phyloP scores from a whole-genome alignment of 2,113 vertebrate genomes.

The Ellobius talpinus region DNA sequence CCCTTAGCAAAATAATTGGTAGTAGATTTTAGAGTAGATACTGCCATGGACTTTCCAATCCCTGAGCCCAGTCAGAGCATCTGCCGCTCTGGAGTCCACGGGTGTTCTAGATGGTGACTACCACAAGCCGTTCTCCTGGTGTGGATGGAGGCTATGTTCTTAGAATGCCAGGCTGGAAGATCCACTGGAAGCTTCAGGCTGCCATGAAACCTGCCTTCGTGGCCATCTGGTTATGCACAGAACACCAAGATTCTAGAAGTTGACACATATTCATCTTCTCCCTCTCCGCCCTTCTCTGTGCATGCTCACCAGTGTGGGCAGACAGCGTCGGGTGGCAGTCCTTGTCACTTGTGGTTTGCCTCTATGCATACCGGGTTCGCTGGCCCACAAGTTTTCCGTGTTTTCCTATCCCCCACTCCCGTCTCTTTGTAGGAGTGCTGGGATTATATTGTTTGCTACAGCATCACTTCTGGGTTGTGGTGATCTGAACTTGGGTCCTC shows the following conservation, averaged over 20 bases:
- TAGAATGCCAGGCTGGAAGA: not conserved
- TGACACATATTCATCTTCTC: not conserved
- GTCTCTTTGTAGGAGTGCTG: not conserved
- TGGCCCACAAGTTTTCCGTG: not conserved
- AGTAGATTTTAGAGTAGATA: not conserved
- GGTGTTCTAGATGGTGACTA: slow-evolving; percentile 21
- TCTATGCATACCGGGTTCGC: not conserved
- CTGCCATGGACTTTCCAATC: not conserved
- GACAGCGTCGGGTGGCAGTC: not conserved
- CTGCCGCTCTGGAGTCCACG: not conserved
- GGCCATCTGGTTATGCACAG: not conserved
- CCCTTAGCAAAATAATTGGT: slow-evolving; percentile 27
- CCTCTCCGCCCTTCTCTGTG: not conserved
- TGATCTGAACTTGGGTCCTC: not conserved
- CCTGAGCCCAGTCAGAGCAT: not conserved
- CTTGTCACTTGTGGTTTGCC: not conserved
- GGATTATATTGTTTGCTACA: not conserved
- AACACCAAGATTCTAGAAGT: not conserved
- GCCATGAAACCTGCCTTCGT: not conserved
- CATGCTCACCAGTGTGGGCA: not conserved
- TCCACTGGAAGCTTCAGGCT: not conserved
- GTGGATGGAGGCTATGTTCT: not conserved
- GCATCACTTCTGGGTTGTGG: not conserved
- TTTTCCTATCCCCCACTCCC: not conserved
- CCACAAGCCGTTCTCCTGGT: not conserved